phyloP scores from a whole-genome alignment of 2,888 invertebrate genomes.

The Dyspetes luteomarginatus region DNA sequence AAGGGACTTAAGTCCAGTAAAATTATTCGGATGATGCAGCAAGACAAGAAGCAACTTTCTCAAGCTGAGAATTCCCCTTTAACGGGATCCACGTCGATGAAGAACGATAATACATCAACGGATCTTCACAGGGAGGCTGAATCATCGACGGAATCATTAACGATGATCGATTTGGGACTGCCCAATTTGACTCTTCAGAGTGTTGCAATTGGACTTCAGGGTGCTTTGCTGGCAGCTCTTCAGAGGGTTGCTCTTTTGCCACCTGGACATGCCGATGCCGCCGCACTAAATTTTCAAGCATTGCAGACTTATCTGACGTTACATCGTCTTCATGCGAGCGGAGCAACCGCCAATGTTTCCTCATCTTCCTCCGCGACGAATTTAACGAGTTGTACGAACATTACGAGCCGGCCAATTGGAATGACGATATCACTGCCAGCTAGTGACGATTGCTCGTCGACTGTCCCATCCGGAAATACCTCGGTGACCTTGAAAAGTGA shows the following conservation, averaged over 20 bases:
- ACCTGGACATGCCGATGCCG: constrained; percentile 92
- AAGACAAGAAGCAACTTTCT: constrained; percentile 71
- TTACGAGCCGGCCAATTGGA: constrained; percentile 75
- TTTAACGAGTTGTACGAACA: background rate
- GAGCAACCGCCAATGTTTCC: constrained; percentile 83
- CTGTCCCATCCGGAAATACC: constrained; percentile 84
- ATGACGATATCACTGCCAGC: background rate
- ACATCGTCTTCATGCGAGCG: constrained; percentile 90
- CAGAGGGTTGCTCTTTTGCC: constrained; percentile 93
- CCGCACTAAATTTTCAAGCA: constrained; percentile 93
- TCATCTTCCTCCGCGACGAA: constrained; percentile 5
- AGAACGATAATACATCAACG: constrained; percentile 60
- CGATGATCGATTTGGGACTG: constrained; percentile 68
- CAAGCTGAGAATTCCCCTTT: constrained; percentile 59
- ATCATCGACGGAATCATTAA: constrained; percentile 62
- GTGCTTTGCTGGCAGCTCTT: constrained; percentile 92
- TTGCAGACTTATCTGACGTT: constrained; percentile 93
- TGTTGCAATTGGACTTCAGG: constrained; percentile 92
- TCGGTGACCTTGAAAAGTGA: constrained; percentile 83
- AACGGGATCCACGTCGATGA: constrained; percentile 62
- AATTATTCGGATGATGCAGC: constrained; percentile 72
- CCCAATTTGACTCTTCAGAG: constrained; percentile 85
- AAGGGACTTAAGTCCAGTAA: constrained; percentile 20
- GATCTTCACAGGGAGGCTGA: constrained; percentile 74
- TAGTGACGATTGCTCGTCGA: constrained; percentile 76